Evolutionary conservation across 2,113 vertebrate species (phyloP).

Genomic region (Gymnarchus niloticus): DNA sequence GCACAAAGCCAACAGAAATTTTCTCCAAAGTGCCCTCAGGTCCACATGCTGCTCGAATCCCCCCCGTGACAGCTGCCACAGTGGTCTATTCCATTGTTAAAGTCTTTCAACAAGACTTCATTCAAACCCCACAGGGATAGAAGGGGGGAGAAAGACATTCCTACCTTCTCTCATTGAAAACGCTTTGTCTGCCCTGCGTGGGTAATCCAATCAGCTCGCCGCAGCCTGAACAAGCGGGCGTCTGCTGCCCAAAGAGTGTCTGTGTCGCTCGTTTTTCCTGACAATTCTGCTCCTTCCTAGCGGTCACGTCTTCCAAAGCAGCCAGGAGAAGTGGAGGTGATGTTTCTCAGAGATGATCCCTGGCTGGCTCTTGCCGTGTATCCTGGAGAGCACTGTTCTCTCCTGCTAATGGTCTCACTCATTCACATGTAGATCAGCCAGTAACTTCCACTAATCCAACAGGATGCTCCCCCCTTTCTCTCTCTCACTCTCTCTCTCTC

Average conservation of each 20-base stretch:
- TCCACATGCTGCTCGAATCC: background rate
- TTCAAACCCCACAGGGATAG: conserved; percentile 19
- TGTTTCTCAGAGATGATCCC: conserved; percentile 1
- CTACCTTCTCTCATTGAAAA: conserved; percentile 64
- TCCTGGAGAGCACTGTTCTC: conserved; percentile 7
- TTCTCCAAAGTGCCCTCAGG: background rate
- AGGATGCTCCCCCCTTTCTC: conserved; percentile 32
- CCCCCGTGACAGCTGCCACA: conserved; percentile 28
- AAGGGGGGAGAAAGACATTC: conserved; percentile 29
- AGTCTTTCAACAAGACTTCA: conserved; percentile 31
- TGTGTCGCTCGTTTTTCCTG: background rate
- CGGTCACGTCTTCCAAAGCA: background rate
- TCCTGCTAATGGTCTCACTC: conserved; percentile 42
- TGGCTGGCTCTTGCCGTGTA: conserved; percentile 22
- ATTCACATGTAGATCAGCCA: conserved; percentile 69
- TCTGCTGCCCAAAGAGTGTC: background rate
- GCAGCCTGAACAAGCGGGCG: background rate
- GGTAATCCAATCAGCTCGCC: background rate
- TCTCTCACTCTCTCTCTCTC: conserved; percentile 7
- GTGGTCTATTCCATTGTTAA: conserved; percentile 56
- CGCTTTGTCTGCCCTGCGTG: conserved; percentile 16
- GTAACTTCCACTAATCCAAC: conserved; percentile 66
- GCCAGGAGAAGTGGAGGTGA: background rate
- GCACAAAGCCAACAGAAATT: background rate
- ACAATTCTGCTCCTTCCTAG: background rate